Percentiles rank a stretch among this genome's conserved stretches.
phyloP scores from a whole-genome alignment of 2,888 invertebrate genomes.

The Nemapogon koenigi region DNA sequence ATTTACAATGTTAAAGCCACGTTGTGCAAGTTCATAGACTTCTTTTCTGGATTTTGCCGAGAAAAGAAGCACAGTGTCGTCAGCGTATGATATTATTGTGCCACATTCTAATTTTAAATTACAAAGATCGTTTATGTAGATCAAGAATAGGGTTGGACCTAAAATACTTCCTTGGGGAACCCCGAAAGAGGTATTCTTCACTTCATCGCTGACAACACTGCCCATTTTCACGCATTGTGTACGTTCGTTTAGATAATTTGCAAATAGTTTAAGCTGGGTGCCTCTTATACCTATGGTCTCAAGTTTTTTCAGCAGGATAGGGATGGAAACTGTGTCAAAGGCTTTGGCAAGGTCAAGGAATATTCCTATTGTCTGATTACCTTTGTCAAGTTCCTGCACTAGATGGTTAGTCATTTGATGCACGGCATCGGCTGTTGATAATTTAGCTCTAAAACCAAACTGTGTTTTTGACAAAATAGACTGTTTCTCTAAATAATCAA shows the following conservation, averaged over 20 bases:
- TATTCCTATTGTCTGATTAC: slow-evolving; percentile 8
- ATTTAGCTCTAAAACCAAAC: slow-evolving; percentile 13
- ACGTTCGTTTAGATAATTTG: slow-evolving; percentile 9
- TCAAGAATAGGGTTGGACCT: slow-evolving; percentile 13
- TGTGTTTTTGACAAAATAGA: slow-evolving; percentile 11
- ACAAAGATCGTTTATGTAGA: slow-evolving; percentile 12
- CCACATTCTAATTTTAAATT: slow-evolving; percentile 7
- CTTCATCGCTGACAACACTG: neutral
- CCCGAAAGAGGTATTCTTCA: slow-evolving; percentile 4
- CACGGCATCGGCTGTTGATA: slow-evolving; percentile 14
- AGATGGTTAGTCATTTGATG: slow-evolving; percentile 7
- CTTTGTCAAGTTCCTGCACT: slow-evolving; percentile 6
- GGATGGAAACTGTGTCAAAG: slow-evolving; percentile 15
- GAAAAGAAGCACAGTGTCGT: slow-evolving; percentile 14
- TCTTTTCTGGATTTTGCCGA: slow-evolving; percentile 10
- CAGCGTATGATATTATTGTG: slow-evolving; percentile 14
- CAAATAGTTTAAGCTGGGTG: slow-evolving; percentile 9
- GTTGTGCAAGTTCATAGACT: slow-evolving; percentile 6
- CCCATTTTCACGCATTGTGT: slow-evolving; percentile 7
- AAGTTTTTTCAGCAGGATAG: slow-evolving; percentile 10
- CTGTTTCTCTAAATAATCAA: neutral
- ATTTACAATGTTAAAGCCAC: slow-evolving; percentile 8
- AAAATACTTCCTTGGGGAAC: slow-evolving; percentile 14
- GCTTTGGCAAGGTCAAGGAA: slow-evolving; percentile 15
- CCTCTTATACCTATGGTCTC: slow-evolving; percentile 12